phyloP scores from a whole-genome alignment of 2,888 invertebrate species.

The Cyrtodaria siliqua region DNA sequence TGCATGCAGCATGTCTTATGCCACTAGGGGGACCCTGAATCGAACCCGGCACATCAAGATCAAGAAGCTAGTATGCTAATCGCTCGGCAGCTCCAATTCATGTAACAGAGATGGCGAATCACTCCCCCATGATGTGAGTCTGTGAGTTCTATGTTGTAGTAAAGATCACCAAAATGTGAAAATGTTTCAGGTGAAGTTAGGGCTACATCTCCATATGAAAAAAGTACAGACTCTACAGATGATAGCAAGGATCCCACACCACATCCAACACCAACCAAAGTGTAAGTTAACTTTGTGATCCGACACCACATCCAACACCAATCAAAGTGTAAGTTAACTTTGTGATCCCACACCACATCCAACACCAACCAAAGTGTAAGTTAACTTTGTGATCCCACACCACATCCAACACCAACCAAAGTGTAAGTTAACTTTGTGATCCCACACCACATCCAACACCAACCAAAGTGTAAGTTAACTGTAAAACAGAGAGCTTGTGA shows the following conservation, averaged over 20 bases:
- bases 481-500: no score
- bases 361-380: slow-evolving; percentile 54
- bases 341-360: slow-evolving; percentile 55
- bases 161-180: background rate
- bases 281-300: slow-evolving; percentile 56
- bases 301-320: slow-evolving; percentile 51
- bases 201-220: slow-evolving; percentile 35
- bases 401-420: slow-evolving; percentile 56
- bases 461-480: no score
- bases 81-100: no score
- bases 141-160: no score
- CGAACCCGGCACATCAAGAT: no score
- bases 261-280: slow-evolving; percentile 53
- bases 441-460: no score
- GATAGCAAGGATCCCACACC: slow-evolving; percentile 55
- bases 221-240: slow-evolving; percentile 49
- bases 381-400: slow-evolving; percentile 51
- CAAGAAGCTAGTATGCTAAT: no score
- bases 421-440: no score
- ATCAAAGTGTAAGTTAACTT: slow-evolving; percentile 54
- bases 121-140: no score
- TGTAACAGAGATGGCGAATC: no score
- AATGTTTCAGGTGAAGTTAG: slow-evolving; percentile 16
- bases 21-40: no score
- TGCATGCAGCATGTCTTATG: no score